Base-by-base conservation (phyloP, 2,797 vertebrate species). In the Argyrosomus regius region DNA sequence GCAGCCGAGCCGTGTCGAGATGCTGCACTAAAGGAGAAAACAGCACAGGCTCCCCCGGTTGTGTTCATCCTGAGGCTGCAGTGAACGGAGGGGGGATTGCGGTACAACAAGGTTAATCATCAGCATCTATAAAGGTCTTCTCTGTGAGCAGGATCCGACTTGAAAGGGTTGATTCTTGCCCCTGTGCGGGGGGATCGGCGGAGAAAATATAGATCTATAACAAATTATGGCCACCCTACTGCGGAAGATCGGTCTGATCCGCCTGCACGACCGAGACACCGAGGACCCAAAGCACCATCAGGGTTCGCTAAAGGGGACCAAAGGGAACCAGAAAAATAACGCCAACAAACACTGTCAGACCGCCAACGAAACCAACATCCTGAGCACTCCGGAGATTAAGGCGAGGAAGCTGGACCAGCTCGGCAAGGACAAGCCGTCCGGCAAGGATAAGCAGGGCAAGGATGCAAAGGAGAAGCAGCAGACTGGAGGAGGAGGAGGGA, bases 281-380 rank as follows among this genome's bases (percentile, higher is more conserved):
- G 98, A 99, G 94, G 98, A 98, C 92, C 98, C 98, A 77, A 99
- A 99, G 94, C 98, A 98, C 91, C 97, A 97, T 61, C 97, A 98
- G 89, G 97, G 96, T 89, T 97, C 97, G 24, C 95, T 97, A 76
- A 96, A 98, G 88, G 95, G 96, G 62, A 96, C 94, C 91, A 97
- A 97, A 84, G 96, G 97, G 76, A 96, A 91, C 92, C 96, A 96
- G 94, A 98, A 97, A 82, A 97, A 96, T 87, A 96, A 96, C 93
- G 94, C 95, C 93, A 96, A 96, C 91, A 98, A 97, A 92, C 96
- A 96, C 93, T 97, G 94, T 93, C 93, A 96, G 91, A 94, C 94
- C 60, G 92, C 95, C 84, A 95, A 94, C 94, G 95, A 96, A 22
- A 92, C 88, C 89, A 96, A 95, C 93, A 95, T 96, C 93, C 94